These are phyloP conservation scores for Polyommatus iphigenia DNA, from an alignment of 2,888 invertebrate genomes.

Conservation along the genomic window DNA sequence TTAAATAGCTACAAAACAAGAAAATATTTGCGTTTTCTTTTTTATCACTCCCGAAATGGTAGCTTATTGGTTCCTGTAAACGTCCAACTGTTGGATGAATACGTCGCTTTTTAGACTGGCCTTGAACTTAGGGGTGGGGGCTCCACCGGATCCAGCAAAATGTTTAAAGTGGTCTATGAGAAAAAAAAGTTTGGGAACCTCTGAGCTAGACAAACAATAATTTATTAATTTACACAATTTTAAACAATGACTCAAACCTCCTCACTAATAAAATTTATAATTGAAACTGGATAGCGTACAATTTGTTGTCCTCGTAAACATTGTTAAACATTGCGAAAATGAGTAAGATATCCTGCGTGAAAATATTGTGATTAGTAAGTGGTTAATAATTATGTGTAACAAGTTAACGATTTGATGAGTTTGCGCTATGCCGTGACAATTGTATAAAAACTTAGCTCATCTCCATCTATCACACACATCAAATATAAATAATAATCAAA, in stretches of 20 bases:
- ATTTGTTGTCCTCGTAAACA: background rate
- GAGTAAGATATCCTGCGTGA: background rate
- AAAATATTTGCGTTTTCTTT: too few species aligned
- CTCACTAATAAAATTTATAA: background rate
- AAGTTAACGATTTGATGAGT: background rate
- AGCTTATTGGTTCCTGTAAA: too few species aligned
- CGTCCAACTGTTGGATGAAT: too few species aligned
- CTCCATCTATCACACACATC: background rate
- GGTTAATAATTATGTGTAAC: background rate
- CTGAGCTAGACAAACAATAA: background rate
- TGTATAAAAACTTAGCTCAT: conserved; percentile 2
- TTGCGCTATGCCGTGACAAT: background rate
- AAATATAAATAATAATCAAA: background rate
- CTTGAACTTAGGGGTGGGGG: too few species aligned
- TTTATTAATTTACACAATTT: conserved; percentile 1
- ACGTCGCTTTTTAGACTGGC: too few species aligned
- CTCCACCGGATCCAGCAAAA: too few species aligned
- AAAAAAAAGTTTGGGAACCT: too few species aligned
- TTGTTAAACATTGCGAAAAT: background rate
- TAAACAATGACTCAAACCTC: background rate
- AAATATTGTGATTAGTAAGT: background rate
- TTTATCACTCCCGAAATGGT: too few species aligned
- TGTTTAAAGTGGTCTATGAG: too few species aligned
- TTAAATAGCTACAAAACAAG: too few species aligned
- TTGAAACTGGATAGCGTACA: background rate